Evolutionary conservation across 1,140 invertebrate species (phyloP).

Genomic region (Aphaenogaster ashmeadi): DNA sequence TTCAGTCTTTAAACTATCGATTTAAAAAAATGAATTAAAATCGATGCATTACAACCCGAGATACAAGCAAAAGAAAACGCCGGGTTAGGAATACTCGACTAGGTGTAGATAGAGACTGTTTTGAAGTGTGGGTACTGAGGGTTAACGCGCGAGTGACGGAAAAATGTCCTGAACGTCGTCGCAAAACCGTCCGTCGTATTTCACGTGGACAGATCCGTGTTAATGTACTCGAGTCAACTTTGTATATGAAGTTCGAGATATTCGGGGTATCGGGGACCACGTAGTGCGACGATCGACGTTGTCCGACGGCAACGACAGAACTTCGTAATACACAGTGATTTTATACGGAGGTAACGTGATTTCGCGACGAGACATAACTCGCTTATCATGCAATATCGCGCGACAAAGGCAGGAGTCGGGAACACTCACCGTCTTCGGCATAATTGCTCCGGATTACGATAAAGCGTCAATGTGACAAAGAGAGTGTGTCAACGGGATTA

Average conservation of each 20-base stretch:
- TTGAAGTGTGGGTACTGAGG: too few species aligned
- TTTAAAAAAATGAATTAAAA: too few species aligned
- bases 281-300: neutral
- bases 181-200: neutral
- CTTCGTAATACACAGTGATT: conserved; percentile 72
- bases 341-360: conserved; percentile 82
- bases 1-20: too few species aligned
- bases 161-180: neutral
- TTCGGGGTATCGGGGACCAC: conserved; percentile 28
- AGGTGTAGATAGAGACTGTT: too few species aligned
- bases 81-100: too few species aligned
- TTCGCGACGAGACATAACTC: conserved; percentile 81
- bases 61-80: too few species aligned
- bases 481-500: conserved; percentile 13
- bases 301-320: conserved; percentile 3
- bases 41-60: too few species aligned
- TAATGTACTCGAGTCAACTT: conserved; percentile 31
- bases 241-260: conserved; percentile 19
- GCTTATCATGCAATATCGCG: conserved; percentile 84
- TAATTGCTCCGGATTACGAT: conserved; percentile 55
- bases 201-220: neutral
- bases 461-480: neutral
- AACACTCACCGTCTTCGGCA: conserved; percentile 22
- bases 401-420: conserved; percentile 80
- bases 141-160: neutral